Conservation (phyloP, 2,113 vertebrate genomes). For the Odontophorus gujanensis region DNA sequence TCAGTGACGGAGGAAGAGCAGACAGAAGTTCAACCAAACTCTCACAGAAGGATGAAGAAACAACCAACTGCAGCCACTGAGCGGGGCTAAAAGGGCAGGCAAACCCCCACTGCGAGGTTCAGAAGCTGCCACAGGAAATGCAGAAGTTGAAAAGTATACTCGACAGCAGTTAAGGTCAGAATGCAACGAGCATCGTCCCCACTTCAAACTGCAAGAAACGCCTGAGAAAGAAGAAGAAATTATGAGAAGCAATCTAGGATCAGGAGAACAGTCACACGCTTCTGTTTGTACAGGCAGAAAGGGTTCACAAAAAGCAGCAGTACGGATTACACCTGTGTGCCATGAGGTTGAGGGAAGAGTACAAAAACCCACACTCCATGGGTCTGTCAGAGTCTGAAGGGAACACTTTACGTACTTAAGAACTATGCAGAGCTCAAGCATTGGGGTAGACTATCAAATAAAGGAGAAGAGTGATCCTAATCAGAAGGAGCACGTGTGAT, state of each 20-base stretch:
- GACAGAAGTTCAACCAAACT: not conserved
- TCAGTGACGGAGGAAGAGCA: not conserved
- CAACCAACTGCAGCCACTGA: not conserved
- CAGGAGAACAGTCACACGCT: not conserved
- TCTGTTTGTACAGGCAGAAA: not conserved
- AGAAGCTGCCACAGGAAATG: slow-evolving; percentile 33
- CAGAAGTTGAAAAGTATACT: not conserved
- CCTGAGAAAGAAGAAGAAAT: slow-evolving; percentile 15
- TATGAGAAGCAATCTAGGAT: not conserved
- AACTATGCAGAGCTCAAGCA: not conserved
- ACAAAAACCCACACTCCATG: not conserved
- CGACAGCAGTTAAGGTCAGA: not conserved
- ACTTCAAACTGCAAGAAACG: not conserved
- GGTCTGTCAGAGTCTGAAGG: not conserved
- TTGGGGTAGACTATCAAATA: not conserved
- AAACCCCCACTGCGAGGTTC: not conserved
- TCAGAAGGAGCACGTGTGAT: not conserved
- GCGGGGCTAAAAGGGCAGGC: slow-evolving; percentile 26
- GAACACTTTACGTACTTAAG: not conserved
- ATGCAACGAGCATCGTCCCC: not conserved
- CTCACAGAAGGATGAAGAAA: not conserved
- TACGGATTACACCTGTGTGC: not conserved
- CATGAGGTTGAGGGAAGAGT: not conserved
- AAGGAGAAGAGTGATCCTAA: not conserved
- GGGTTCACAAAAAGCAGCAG: not conserved